Conservation (phyloP, 1,140 invertebrate species). For the Drosophila malerkotliana region DNA sequence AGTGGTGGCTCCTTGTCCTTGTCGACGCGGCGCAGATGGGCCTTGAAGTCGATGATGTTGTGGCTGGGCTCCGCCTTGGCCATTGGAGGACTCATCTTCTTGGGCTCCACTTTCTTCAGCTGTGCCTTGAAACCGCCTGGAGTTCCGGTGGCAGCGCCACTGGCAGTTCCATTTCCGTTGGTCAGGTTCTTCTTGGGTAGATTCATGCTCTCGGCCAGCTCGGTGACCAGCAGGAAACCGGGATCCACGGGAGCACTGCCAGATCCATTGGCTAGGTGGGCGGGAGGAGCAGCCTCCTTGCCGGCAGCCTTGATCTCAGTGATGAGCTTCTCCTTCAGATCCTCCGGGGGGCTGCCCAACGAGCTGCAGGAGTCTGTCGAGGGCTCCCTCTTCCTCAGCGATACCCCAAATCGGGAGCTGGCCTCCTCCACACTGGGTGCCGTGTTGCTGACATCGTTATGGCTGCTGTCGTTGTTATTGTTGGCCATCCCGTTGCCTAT, state of each 20-base stretch:
- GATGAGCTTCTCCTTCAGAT: slow-evolving; percentile 91
- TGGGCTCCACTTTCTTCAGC: slow-evolving; percentile 88
- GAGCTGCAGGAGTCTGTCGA: slow-evolving; percentile 86
- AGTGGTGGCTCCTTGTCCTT: slow-evolving; percentile 46
- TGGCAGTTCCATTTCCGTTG: slow-evolving; percentile 45
- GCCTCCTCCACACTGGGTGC: slow-evolving; percentile 89
- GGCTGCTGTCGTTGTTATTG: slow-evolving; percentile 76
- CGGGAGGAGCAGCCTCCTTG: slow-evolving; percentile 84
- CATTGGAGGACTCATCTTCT: slow-evolving; percentile 84
- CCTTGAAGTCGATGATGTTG: slow-evolving; percentile 93
- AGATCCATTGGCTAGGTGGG: slow-evolving; percentile 65
- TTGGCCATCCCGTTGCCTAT: slow-evolving; percentile 84
- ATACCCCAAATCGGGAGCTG: slow-evolving; percentile 89
- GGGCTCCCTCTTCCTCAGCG: slow-evolving; percentile 88
- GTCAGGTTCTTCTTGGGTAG: slow-evolving; percentile 83
- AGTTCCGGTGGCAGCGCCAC: slow-evolving; percentile 12
- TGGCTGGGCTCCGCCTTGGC: slow-evolving; percentile 85
- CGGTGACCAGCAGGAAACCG: slow-evolving; percentile 91
- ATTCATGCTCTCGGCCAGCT: slow-evolving; percentile 88
- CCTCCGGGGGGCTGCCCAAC: slow-evolving; percentile 78
- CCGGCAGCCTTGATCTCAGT: slow-evolving; percentile 91
- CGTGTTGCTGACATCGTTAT: slow-evolving; percentile 86
- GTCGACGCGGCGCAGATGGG: slow-evolving; percentile 92
- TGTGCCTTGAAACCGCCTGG: slow-evolving; percentile 86
- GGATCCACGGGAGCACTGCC: slow-evolving; percentile 86